Evolutionary conservation across 35 echinoderm and acorn worm species (phyloP).

Genomic region (Stichopus chloronotus): DNA sequence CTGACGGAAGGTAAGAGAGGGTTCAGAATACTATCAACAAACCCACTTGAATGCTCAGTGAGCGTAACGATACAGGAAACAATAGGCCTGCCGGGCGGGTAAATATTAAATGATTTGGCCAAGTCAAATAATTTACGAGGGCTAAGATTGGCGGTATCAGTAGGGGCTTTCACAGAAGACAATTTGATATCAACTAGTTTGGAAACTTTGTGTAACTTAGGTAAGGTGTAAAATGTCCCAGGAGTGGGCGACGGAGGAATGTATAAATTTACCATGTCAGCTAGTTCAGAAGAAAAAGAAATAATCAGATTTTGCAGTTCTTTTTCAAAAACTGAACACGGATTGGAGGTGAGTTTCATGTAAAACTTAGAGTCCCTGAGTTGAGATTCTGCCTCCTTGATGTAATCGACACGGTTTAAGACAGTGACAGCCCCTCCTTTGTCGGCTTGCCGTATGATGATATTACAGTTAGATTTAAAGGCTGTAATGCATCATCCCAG

Average conservation of each 20-base stretch:
- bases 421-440: conserved; percentile 23
- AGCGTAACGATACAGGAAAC: too few species aligned
- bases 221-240: background rate
- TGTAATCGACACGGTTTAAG: background rate
- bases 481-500: too few species aligned
- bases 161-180: background rate
- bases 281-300: too few species aligned
- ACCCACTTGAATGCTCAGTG: too few species aligned
- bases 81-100: background rate
- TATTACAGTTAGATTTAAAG: background rate
- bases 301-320: too few species aligned
- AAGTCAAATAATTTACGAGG: background rate
- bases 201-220: conserved; percentile 11
- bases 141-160: background rate
- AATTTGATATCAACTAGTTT: conserved; percentile 6
- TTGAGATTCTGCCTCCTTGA: conserved; percentile 24
- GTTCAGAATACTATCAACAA: too few species aligned
- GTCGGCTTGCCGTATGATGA: background rate
- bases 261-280: too few species aligned
- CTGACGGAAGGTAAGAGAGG: too few species aligned
- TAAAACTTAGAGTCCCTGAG: background rate
- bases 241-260: too few species aligned
- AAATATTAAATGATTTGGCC: background rate
- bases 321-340: too few species aligned
- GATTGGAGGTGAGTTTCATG: background rate